Evolutionary conservation across 2,888 invertebrate species (phyloP), one percentile per base, ranked within the genome.

Genomic region (Eupithecia insigniata): DNA sequence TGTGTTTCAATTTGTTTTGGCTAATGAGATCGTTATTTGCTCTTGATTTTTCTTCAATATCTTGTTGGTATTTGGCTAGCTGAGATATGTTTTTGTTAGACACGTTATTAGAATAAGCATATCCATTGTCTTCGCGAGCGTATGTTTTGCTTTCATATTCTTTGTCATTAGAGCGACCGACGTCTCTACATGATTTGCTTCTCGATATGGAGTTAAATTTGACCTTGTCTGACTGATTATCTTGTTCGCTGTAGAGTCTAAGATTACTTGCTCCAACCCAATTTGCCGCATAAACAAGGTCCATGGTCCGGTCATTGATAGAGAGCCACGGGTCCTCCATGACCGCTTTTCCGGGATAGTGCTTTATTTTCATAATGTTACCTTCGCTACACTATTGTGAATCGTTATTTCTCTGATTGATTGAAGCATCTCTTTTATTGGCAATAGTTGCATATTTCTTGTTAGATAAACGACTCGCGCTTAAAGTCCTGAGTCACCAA

Each of bases 311-410:
- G 80, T 96, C 96, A 80, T 95, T 95, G 61, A 96, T 95, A 78
- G 96, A 95, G 84, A 96, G 96, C 87, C 96, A 96, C 79, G 95
- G 95, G 89, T 96, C 96, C 88, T 97, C 97, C 95, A 97, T 95
- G 85, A 97, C 97, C 78, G 96, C 97, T 91, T 97, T 97, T 79
- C 97, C 97, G 61, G 97, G 97, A 89, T 97, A 97, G 83, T 96
- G 96, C 88, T 97, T 96, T 79, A 97, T 97, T 95, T 97, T 97
- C 97, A 98, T 97, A 88, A 84, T 92, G 90, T 78, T 73, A 78
- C 75, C 79, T 66, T 71, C 62, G 34, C 60, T 65, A 3, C n/a
- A 51, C 30, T 14, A 66, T 28, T 64, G 26, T 34, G 46, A 66
- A 61, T 28, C 22, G 8, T 32, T 10, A 18, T 14, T 66, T 2